These are phyloP conservation scores for Fulmarus glacialis DNA, from an alignment of 2,113 vertebrate genomes.

Conservation along the genomic window DNA sequence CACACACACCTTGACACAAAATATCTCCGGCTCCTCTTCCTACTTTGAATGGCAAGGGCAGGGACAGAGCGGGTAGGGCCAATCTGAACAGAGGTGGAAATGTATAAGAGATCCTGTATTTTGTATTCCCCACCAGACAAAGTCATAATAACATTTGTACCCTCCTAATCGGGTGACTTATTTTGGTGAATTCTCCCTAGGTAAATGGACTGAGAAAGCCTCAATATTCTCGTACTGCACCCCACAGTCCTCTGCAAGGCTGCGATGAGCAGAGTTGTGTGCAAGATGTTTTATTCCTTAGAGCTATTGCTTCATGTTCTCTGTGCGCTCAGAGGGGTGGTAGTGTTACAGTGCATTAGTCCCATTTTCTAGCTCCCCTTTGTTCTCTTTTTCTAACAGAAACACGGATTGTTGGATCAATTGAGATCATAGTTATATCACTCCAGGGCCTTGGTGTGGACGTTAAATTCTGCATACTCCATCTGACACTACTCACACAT, in stretches of 20 bases:
- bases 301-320: background rate
- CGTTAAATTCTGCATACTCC: background rate
- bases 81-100: background rate
- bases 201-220: background rate
- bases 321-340: background rate
- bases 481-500: background rate
- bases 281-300: background rate
- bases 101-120: background rate
- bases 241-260: background rate
- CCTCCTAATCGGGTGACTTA: background rate
- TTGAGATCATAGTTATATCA: background rate
- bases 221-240: background rate
- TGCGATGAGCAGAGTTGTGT: background rate
- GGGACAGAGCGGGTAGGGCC: rapidly evolving
- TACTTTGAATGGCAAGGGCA: background rate
- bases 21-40: rapidly evolving
- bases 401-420: background rate
- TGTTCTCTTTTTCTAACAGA: background rate
- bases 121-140: background rate
- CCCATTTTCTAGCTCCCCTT: background rate
- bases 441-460: background rate
- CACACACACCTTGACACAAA: background rate
- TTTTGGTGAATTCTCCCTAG: background rate
- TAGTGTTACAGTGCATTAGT: background rate
- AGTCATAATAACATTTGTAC: background rate